Evolutionary conservation across 2,888 invertebrate genomes (phyloP), one percentile per base, ranked within the genome.

Genomic region (Agrilus cyanescens): DNA sequence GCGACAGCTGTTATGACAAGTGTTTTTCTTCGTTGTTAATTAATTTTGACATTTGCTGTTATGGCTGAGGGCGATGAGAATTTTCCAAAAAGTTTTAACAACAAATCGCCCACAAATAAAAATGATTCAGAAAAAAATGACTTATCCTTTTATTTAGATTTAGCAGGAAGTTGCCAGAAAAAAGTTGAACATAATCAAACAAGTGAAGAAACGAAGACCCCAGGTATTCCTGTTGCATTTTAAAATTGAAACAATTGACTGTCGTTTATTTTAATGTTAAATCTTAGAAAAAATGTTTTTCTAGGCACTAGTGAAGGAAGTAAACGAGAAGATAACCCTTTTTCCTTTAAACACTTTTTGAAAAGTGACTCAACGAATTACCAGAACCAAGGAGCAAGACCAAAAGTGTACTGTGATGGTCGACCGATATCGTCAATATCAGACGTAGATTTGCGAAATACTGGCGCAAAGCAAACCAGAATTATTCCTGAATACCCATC

Each of bases 291-390:
- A 10, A 25, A 25, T 25, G 12, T 29, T 33, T 30, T 47, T 47
- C 20, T 34, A 53, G 54, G 49, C 29, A 37, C 44, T 34, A 47
- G 46, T 35, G 59, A 60, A 33, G 44, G 50, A 14, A 53, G 57
- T 20, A 61, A 53, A 51, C 53, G 63, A 32, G 84, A 84, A 58
- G 84, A 84, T 53, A 84, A 84, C 65, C 80, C 85, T 3, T 85
- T 88, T 65, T 88, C 88, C 42, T 86, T 89, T 57, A 84, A 87
- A 61, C 87, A 87, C 62, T 89, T 89, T 62, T 65, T 88, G 53
- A 81, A 80, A 59, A 75, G 80, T 53, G 80, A 82, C 55, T 69
- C 71, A 70, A 70, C 20, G 2, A 78, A 74, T 48, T 80, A 79
- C 59, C 76, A 77, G 57, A 74, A 71, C 56, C 80, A 82, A 45